Conservation (phyloP, 2,797 vertebrate genomes). For the Scarus forsteni region DNA sequence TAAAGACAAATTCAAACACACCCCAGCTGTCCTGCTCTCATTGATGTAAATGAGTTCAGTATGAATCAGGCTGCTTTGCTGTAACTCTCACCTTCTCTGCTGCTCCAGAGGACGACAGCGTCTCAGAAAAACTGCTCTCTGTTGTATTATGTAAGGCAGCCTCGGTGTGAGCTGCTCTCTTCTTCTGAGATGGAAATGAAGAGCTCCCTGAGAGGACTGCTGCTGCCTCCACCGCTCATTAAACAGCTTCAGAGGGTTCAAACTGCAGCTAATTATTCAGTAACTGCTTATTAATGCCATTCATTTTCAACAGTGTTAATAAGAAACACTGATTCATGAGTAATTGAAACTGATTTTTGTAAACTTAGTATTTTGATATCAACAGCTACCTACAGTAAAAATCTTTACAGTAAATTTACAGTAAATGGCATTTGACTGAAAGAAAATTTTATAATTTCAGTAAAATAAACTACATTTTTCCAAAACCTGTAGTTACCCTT, state of each 20-base stretch:
- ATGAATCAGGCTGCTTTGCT: background rate
- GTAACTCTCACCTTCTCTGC: constrained; percentile 1
- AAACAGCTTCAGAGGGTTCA: background rate
- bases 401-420: no score
- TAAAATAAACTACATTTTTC: no score
- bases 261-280: background rate
- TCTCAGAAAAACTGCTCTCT: constrained; percentile 7
- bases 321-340: no score
- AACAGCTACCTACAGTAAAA: no score
- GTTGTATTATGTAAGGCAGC: constrained; percentile 42
- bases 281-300: background rate
- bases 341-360: no score
- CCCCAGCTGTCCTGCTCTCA: background rate
- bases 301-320: no score
- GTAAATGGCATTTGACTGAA: no score
- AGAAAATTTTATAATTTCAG: no score
- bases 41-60: constrained; percentile 3
- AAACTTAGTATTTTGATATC: no score
- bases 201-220: constrained; percentile 3
- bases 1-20: constrained; percentile 71
- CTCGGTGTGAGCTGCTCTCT: background rate
- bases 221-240: constrained; percentile 6
- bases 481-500: no score
- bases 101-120: background rate
- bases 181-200: constrained; percentile 37